Evolutionary conservation across 2,888 invertebrate genomes (phyloP).

Genomic region (Deilephila porcellus): DNA sequence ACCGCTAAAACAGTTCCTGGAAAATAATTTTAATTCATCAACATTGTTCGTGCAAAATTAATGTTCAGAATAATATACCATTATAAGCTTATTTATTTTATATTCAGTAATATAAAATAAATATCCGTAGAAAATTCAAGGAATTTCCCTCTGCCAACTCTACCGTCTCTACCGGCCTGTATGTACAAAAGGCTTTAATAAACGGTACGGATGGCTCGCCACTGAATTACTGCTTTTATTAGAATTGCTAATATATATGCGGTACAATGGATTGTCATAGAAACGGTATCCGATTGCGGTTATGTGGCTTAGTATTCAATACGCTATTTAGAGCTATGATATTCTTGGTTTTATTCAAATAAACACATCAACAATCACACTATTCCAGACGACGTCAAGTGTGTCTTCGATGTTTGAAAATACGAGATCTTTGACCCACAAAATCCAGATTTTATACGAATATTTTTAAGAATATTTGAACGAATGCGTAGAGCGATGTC

Average conservation of each 20-base stretch:
- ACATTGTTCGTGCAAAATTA: neutral
- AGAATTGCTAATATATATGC: slow-evolving; percentile 17
- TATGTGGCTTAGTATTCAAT: too few species aligned
- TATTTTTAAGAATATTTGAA: too few species aligned
- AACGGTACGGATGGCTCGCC: neutral
- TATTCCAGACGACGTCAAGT: neutral
- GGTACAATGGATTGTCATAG: neutral
- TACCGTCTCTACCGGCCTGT: neutral
- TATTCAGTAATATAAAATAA: neutral
- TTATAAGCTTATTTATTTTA: neutral
- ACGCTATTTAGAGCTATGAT: too few species aligned
- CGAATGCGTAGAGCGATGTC: too few species aligned
- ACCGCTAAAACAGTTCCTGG: neutral
- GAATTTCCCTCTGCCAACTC: neutral
- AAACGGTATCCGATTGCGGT: neutral
- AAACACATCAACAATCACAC: neutral
- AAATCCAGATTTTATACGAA: neutral
- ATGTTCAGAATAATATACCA: neutral
- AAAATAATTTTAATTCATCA: neutral
- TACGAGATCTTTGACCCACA: neutral
- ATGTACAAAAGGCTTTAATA: slow-evolving; percentile 8
- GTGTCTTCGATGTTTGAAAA: neutral
- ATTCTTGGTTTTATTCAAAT: neutral
- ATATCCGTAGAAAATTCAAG: neutral
- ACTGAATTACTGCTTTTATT: slow-evolving; percentile 14